Evolutionary conservation across 2,888 invertebrate genomes (phyloP).

Genomic region (Melanchra persicariae): DNA sequence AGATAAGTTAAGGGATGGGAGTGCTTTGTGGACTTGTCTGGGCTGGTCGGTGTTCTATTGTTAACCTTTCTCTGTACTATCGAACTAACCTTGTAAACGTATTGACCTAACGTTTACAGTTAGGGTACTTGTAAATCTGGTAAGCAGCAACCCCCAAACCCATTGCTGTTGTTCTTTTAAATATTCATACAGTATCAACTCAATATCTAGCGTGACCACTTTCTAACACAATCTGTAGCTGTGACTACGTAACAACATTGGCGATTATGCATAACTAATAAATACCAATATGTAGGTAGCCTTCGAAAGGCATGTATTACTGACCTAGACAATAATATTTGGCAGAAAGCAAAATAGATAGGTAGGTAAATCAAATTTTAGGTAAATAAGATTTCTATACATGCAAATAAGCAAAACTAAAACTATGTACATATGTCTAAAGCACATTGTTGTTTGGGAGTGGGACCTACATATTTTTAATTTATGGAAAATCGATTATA

Average conservation of each 20-base stretch:
- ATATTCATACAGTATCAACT: slow-evolving; percentile 19
- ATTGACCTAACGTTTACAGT: not conserved
- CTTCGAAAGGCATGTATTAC: not conserved
- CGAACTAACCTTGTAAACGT: too few relatives aligned
- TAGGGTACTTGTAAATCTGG: not conserved
- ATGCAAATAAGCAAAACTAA: too few relatives aligned
- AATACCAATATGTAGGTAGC: not conserved
- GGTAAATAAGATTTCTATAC: not conserved
- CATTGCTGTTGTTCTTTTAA: not conserved
- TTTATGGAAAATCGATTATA: not conserved
- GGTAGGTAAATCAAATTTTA: not conserved
- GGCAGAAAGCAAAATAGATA: not conserved
- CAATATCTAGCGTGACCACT: slow-evolving; percentile 35
- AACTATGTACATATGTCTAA: too few relatives aligned
- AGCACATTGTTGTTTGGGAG: too few relatives aligned
- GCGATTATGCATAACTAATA: slow-evolving; percentile 12
- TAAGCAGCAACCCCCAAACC: not conserved
- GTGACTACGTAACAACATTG: slow-evolving; percentile 16
- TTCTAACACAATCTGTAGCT: slow-evolving; percentile 39
- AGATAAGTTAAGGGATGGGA: not conserved
- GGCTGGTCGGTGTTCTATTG: not conserved
- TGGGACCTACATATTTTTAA: too few relatives aligned
- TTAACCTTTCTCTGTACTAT: not conserved
- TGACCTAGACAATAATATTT: slow-evolving; percentile 16
- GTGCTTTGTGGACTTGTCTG: not conserved